A percentile compares a stretch with the other conserved stretches of the same genome.
Evolutionary conservation across 2,797 vertebrate genomes (phyloP).

Genomic region (Enteromius anoplus): DNA sequence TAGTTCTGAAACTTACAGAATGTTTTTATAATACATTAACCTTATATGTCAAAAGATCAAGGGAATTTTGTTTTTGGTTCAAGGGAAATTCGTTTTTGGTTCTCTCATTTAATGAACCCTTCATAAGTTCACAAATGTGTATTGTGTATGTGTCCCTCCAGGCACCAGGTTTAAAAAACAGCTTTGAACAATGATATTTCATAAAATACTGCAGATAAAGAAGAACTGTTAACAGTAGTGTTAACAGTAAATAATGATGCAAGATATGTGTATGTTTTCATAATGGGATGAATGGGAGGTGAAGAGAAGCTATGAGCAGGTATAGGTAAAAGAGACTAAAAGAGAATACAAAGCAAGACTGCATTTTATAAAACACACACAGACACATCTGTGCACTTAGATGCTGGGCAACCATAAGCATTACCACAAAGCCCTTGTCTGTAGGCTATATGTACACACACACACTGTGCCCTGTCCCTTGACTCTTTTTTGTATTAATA

Average conservation of each 20-base stretch:
- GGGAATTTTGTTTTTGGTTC: too few species aligned
- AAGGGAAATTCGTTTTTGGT: too few species aligned
- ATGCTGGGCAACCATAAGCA: not conserved
- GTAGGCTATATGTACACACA: slow-evolving; percentile 7
- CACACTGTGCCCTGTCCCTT: not conserved
- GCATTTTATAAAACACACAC: not conserved
- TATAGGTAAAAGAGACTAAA: not conserved
- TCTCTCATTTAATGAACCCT: not conserved
- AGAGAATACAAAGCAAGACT: not conserved
- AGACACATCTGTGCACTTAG: not conserved
- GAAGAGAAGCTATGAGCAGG: not conserved
- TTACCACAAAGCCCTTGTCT: not conserved
- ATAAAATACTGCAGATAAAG: not conserved
- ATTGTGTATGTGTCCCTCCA: not conserved
- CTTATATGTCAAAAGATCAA: not conserved
- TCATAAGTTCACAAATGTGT: not conserved
- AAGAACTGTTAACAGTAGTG: not conserved
- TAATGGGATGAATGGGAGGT: not conserved
- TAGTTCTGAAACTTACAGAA: not conserved
- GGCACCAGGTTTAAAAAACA: not conserved
- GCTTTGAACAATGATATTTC: not conserved
- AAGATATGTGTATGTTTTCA: not conserved
- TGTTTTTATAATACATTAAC: not conserved
- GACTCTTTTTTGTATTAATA: slow-evolving; percentile 28
- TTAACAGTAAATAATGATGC: not conserved